Conservation (phyloP, 2,797 vertebrate genomes). For the Cottoperca gobio region DNA sequence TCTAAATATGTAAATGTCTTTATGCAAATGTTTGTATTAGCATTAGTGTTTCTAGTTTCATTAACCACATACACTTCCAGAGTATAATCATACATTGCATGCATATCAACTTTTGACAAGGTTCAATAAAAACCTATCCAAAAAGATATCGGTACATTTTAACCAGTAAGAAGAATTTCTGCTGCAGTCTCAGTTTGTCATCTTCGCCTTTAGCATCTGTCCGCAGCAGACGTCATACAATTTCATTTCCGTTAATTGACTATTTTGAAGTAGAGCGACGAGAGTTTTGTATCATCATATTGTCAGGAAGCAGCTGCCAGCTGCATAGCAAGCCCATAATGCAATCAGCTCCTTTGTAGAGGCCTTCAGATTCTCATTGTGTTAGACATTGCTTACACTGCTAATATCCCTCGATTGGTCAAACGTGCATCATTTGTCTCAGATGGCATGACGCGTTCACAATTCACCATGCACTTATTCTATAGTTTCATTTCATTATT, state of each 20-base stretch:
- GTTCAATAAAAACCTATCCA: background rate
- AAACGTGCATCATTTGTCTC: conserved; percentile 36
- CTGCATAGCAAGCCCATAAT: conserved; percentile 69
- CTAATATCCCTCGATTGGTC: conserved; percentile 55
- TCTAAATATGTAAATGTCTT: conserved; percentile 1
- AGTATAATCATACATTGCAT: background rate
- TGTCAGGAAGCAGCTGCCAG: conserved; percentile 81
- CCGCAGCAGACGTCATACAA: conserved; percentile 61
- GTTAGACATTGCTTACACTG: conserved; percentile 51
- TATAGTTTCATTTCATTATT: conserved; percentile 24
- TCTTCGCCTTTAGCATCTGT: conserved; percentile 69
- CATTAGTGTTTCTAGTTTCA: background rate
- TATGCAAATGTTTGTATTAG: no score
- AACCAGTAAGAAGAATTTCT: conserved; percentile 16
- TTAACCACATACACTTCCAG: background rate
- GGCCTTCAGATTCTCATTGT: conserved; percentile 54
- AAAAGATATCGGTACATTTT: background rate
- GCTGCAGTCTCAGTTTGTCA: conserved; percentile 53
- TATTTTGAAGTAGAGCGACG: conserved; percentile 69
- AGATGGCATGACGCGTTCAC: conserved; percentile 4
- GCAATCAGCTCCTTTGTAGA: conserved; percentile 72
- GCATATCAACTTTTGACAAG: background rate
- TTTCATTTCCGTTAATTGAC: conserved; percentile 77
- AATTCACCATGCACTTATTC: conserved; percentile 19
- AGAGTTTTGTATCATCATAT: conserved; percentile 76